These are phyloP conservation scores for Homalodisca vitripennis DNA, from an alignment of 1,140 invertebrate genomes.

Conservation along the genomic window DNA sequence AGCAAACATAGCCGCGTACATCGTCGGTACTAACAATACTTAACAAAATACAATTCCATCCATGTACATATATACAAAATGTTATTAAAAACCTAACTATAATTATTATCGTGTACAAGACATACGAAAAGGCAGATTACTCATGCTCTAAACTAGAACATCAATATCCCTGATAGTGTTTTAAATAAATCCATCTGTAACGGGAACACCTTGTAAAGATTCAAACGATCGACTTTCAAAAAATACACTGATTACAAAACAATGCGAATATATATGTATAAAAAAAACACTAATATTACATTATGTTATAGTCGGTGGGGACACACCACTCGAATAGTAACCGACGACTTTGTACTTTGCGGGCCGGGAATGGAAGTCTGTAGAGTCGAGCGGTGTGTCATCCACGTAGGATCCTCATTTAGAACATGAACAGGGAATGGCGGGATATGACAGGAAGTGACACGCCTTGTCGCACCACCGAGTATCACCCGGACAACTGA, in stretches of 20 bases:
- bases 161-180: not conserved
- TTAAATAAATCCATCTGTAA: slow-evolving; percentile 1
- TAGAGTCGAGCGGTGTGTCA: not conserved
- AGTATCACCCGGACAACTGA: not conserved
- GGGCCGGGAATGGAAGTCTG: not conserved
- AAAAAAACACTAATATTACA: slow-evolving; percentile 12
- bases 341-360: not conserved
- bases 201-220: slow-evolving; percentile 9
- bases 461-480: slow-evolving; percentile 8
- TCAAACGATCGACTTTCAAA: slow-evolving; percentile 7
- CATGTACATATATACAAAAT: slow-evolving; percentile 24
- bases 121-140: slow-evolving; percentile 26
- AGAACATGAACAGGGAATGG: not conserved
- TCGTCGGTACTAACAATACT: not conserved
- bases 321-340: not conserved
- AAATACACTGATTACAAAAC: slow-evolving; percentile 25
- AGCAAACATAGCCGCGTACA: not conserved
- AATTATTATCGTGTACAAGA: slow-evolving; percentile 26
- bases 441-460: not conserved
- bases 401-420: too few relatives aligned
- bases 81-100: slow-evolving; percentile 21
- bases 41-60: slow-evolving; percentile 2
- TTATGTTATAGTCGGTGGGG: not conserved
- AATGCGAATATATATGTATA: slow-evolving; percentile 24
- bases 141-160: slow-evolving; percentile 20